Conservation (phyloP, 2,797 vertebrate genomes). For the Podargus strigoides region DNA sequence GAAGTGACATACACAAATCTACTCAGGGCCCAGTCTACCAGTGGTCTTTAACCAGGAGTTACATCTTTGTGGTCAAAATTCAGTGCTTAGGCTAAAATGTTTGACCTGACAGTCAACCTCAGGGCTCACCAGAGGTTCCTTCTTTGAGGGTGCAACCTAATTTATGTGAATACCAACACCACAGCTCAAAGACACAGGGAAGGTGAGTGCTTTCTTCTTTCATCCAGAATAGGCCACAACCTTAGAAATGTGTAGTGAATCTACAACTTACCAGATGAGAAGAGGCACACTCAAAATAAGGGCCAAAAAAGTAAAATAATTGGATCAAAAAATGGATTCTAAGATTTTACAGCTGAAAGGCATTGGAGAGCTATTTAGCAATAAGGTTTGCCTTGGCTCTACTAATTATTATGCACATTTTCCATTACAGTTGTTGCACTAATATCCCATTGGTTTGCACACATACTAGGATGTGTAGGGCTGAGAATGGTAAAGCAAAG, state of each 20-base stretch:
- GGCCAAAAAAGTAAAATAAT: background rate
- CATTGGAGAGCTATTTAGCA: background rate
- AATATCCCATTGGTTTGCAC: conserved; percentile 23
- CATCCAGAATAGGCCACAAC: background rate
- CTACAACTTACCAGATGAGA: background rate
- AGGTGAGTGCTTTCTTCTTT: background rate
- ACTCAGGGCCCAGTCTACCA: too few relatives aligned
- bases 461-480: background rate
- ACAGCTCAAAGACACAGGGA: background rate
- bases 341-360: background rate
- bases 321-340: background rate
- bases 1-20: too few relatives aligned
- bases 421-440: conserved; percentile 20
- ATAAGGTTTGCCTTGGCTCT: background rate
- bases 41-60: too few relatives aligned
- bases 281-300: background rate
- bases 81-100: too few relatives aligned
- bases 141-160: background rate
- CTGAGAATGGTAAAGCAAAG: conserved; percentile 34
- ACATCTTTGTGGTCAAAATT: too few relatives aligned
- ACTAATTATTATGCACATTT: conserved; percentile 21
- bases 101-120: too few relatives aligned
- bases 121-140: background rate
- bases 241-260: background rate
- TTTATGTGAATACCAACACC: background rate